Base-by-base conservation (phyloP, 1,140 invertebrate genomes). In the Cyrtorhinus lividipennis region DNA sequence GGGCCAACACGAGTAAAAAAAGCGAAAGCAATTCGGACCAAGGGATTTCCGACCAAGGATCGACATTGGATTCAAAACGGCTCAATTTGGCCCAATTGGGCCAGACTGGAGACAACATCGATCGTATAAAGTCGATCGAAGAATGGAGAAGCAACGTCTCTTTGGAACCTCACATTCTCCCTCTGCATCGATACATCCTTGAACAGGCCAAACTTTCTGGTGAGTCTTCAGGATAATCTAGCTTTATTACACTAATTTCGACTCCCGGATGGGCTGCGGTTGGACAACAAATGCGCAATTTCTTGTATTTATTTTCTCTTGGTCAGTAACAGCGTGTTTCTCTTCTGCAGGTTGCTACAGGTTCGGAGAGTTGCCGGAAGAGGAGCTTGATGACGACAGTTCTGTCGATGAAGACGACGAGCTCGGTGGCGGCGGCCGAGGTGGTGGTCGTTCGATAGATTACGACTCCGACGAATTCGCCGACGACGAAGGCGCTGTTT, bases 131-230 rank as follows among this genome's bases (percentile, higher is more conserved):
- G 38, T 63, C 62, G 13, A 45, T 44, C 22, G 48, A 63, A 24
- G 27, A 59, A 18, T 44, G 44, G 63, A 27, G 56, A 44, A 64
- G 46, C 48, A 56, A 59, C 25, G 23, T 59, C 13, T 18, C 53
- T 20, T 44, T 60, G 74, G 80, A 82, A 56, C 78, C 82, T 68
- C 86, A 91, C 72, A 73, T 91, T 56, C 72, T 91, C 68, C 88
- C 89, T 2, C 75, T 93, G 60, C 89, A 92, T 71, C 86, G 92
- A 72, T 92, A 92, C 70, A 88, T 93, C 59, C 78, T 92, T 66
- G 88, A 92, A 71, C 86, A 92, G 76, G 84, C 84, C 0, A 85
- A 87, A 73, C 73, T 86, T 3, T 85, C 83, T 66, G 85, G 85
- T 78, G 68, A 71, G 48, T 38, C 30, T 15, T n/a, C n/a, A n/a